A percentile compares a stretch with the other conserved stretches of the same genome.
Evolutionary conservation across 1,140 invertebrate genomes (phyloP).

Genomic region (Tetranychus cinnabarinus): DNA sequence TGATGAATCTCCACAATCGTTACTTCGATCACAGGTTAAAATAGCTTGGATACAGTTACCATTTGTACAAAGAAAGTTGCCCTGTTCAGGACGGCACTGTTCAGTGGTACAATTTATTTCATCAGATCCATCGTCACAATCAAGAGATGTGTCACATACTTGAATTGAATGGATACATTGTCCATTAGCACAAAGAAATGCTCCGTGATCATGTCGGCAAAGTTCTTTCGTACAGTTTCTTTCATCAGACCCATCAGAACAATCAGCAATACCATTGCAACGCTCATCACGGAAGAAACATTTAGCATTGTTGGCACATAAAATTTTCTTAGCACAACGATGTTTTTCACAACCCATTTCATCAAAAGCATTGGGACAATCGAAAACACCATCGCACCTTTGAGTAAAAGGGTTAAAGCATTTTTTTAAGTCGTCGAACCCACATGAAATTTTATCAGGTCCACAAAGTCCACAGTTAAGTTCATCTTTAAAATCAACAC

Average conservation of each 20-base stretch:
- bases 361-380: conserved; percentile 62
- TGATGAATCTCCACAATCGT: conserved; percentile 24
- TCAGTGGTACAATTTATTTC: conserved; percentile 20
- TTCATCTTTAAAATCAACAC: conserved; percentile 56
- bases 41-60: conserved; percentile 22
- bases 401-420: conserved; percentile 12
- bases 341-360: conserved; percentile 51
- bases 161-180: conserved; percentile 23
- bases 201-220: conserved; percentile 21
- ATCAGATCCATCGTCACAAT: conserved; percentile 21
- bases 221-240: conserved; percentile 17
- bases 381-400: conserved; percentile 31
- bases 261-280: conserved; percentile 21
- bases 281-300: conserved; percentile 20
- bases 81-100: conserved; percentile 20
- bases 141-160: conserved; percentile 21
- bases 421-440: conserved; percentile 1
- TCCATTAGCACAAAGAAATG: conserved; percentile 23
- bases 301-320: conserved; percentile 15
- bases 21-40: conserved; percentile 22
- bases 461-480: conserved; percentile 18
- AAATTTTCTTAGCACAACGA: conserved; percentile 14
- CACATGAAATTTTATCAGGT: conserved; percentile 8
- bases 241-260: conserved; percentile 22
- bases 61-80: conserved; percentile 24